Base-by-base conservation (phyloP, 1,140 invertebrate species). In the Dinothrombium tinctorium region DNA sequence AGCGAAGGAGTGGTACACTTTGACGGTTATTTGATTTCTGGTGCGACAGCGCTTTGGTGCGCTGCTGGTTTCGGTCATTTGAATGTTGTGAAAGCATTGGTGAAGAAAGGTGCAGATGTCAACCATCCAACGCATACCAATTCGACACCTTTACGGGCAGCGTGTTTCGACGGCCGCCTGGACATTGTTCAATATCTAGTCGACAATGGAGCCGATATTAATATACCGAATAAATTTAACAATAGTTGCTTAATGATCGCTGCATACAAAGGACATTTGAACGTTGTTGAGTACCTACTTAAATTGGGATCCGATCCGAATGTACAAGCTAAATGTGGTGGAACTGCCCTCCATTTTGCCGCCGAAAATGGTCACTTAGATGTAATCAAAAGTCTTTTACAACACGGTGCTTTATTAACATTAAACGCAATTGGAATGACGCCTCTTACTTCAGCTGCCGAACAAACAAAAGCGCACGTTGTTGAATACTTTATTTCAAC, bases 231-330 rank as follows among this genome's bases (percentile, higher is more conserved):
- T 59, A 65, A 75, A 35, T 80, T 86, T 56, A 81, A 80, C 2
- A 86, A 95, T 60, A 92, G 86, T 12, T 92, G 84, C 55, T 61
- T 94, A 23, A 92, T 92, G 87, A 92, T 92, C 39, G 80, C 83
- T 12, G 90, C 84, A 59, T 94, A 87, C 60, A 87, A 87, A 61
- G 81, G 83, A 14, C 82, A 89, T 58, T 69, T 73, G 45, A 66
- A 68, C 52, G 84, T 90, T 51, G 79, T 78, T 6, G 74, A 76
- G 54, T 90, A 77, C 60, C 64, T 92, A 33, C 66, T 94, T 6
- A n/a, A n/a, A n/a, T 57, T 81, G 51, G 86, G 84, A 4, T 73
- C 86, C 57, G 77, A 89, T 1, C 89, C 92, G 57, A 68, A 79
- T 33, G n/a, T n/a, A n/a, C n/a, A n/a, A n/a, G n/a, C n/a, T n/a